These are phyloP conservation scores for Ypsolopha sequella DNA, from an alignment of 2,888 invertebrate genomes.

Conservation along the genomic window DNA sequence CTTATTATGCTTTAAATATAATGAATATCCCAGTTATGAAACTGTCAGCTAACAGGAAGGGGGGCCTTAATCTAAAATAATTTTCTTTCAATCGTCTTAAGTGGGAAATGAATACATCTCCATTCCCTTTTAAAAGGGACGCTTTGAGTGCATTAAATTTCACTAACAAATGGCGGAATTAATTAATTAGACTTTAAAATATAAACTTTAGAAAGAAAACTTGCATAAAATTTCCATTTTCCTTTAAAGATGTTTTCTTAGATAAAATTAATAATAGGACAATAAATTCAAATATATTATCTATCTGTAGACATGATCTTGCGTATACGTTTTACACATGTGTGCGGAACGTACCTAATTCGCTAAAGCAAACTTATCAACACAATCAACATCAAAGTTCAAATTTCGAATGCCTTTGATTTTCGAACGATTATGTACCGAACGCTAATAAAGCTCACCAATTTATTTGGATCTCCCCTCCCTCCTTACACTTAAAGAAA, in stretches of 20 bases:
- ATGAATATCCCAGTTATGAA: conserved; percentile 44
- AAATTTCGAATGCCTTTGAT: conserved; percentile 45
- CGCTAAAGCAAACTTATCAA: no score
- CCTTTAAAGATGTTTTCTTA: no score
- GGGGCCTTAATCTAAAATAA: conserved; percentile 49
- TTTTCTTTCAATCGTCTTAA: conserved; percentile 23
- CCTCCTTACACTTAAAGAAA: conserved; percentile 12
- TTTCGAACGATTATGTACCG: conserved; percentile 45
- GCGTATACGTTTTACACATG: no score
- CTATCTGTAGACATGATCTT: no score
- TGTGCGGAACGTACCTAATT: no score
- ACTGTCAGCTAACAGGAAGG: conserved; percentile 48
- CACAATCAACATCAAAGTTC: conserved; percentile 36
- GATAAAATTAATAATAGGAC: no score
- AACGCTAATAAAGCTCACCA: conserved; percentile 39
- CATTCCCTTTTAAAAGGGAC: background rate
- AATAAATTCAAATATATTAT: no score
- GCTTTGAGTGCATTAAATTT: conserved; percentile 1
- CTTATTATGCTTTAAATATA: background rate
- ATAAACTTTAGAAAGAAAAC: no score
- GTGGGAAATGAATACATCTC: conserved; percentile 12
- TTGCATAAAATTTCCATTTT: no score
- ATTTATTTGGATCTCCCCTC: conserved; percentile 30
- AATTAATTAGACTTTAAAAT: no score
- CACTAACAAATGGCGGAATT: background rate